Percentiles rank a stretch among this genome's conserved stretches.
These are phyloP conservation scores for Ceriagrion tenellum DNA, from an alignment of 2,888 invertebrate species.

Conservation along the genomic window DNA sequence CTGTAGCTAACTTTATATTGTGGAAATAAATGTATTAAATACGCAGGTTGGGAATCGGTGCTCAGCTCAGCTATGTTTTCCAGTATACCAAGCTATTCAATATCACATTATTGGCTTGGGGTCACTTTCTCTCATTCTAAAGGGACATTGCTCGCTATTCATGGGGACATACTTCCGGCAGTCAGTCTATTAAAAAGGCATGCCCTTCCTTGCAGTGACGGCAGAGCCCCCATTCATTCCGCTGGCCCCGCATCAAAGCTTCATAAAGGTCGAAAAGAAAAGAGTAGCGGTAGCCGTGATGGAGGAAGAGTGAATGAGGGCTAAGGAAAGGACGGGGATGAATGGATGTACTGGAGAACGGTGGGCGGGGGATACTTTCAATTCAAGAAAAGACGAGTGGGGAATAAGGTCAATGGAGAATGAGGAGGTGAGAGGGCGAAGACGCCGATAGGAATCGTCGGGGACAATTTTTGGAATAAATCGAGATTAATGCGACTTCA, in stretches of 20 bases:
- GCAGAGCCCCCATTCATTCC: neutral
- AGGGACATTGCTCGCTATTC: no score
- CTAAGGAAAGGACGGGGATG: neutral
- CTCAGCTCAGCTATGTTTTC: no score
- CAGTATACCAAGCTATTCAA: no score
- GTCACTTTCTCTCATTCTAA: no score
- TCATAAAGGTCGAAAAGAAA: slow-evolving; percentile 13
- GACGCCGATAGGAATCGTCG: neutral
- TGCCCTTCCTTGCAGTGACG: neutral
- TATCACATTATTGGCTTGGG: no score
- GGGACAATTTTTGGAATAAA: no score
- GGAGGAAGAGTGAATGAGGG: slow-evolving; percentile 1
- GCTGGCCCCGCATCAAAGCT: neutral
- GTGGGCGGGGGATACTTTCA: neutral
- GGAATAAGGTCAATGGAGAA: neutral
- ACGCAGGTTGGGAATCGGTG: no score
- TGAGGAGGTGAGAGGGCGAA: neutral
- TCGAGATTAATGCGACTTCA: no score
- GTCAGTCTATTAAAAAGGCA: slow-evolving; percentile 15
- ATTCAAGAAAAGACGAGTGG: no score
- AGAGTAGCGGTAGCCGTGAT: neutral
- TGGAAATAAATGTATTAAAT: no score
- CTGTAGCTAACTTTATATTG: no score
- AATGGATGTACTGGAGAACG: neutral
- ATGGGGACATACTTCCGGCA: neutral